Conservation (phyloP, 2,888 invertebrate species). For the Ophion ellenae region DNA sequence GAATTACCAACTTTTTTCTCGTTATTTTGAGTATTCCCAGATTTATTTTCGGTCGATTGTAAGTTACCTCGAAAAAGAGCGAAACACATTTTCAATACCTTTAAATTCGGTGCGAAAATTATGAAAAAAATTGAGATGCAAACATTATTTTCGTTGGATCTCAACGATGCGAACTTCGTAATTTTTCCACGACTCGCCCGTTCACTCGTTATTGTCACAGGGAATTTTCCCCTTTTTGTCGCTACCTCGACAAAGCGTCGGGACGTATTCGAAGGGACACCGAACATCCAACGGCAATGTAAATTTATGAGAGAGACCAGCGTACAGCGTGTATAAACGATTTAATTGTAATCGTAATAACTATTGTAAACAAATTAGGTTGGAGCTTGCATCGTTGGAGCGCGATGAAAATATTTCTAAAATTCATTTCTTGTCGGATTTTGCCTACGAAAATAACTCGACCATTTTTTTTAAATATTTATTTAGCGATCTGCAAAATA, state of each 20-base stretch:
- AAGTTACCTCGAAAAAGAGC: background rate
- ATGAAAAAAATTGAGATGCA: no score
- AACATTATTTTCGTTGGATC: no score
- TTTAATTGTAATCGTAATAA: constrained; percentile 61
- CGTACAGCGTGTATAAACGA: constrained; percentile 61
- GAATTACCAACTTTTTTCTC: background rate
- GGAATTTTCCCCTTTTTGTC: no score
- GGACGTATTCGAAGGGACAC: constrained; percentile 14
- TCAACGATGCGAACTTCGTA: no score
- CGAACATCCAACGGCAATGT: constrained; percentile 46
- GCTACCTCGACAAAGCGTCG: background rate
- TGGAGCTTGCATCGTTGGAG: no score
- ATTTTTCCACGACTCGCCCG: no score
- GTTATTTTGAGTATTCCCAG: background rate
- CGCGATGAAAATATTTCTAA: no score
- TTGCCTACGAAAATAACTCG: no score
- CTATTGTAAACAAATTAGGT: constrained; percentile 24
- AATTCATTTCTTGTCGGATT: no score
- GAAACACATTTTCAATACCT: background rate
- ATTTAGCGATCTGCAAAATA: no score
- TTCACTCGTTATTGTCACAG: no score
- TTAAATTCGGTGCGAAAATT: background rate
- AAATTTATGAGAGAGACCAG: constrained; percentile 19
- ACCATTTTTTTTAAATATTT: no score
- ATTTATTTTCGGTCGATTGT: background rate